These are phyloP conservation scores for Notechis scutatus DNA, from an alignment of 2,113 vertebrate genomes.

Conservation along the genomic window DNA sequence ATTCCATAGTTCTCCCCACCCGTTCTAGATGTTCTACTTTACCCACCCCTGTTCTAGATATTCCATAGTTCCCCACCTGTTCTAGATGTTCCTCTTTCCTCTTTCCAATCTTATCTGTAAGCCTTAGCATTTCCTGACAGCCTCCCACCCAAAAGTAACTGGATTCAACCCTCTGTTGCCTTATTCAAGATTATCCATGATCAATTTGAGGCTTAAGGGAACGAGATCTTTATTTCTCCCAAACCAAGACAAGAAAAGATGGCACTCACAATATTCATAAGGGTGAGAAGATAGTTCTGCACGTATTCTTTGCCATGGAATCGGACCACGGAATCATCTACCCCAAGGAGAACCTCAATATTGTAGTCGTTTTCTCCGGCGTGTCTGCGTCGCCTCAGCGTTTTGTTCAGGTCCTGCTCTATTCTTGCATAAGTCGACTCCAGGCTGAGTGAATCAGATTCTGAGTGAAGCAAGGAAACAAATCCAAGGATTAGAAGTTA, in stretches of 20 bases:
- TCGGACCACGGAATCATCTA: constrained; percentile 94
- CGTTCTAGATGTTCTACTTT: too few relatives aligned
- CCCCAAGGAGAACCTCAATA: constrained; percentile 94
- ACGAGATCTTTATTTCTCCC: background rate
- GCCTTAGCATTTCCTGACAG: background rate
- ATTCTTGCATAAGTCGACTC: constrained; percentile 60
- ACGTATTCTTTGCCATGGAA: constrained; percentile 98
- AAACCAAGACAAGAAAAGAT: fast-evolving
- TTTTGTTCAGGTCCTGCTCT: constrained; percentile 76
- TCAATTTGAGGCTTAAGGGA: background rate
- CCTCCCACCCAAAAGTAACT: background rate
- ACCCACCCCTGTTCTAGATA: too few relatives aligned
- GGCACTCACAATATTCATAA: constrained; percentile 96
- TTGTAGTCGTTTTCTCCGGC: constrained; percentile 85
- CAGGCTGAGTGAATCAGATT: constrained; percentile 64
- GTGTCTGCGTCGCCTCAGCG: constrained; percentile 73
- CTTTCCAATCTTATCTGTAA: background rate
- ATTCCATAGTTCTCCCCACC: too few relatives aligned
- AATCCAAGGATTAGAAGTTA: background rate
- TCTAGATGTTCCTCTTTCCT: too few relatives aligned
- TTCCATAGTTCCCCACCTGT: too few relatives aligned
- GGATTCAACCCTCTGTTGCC: background rate
- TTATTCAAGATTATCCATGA: background rate
- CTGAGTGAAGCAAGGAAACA: constrained; percentile 49
- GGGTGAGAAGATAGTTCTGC: constrained; percentile 97